A percentile compares a stretch with the other conserved stretches of the same genome.
Conservation (phyloP, 2,888 invertebrate genomes). For the Camptogramma bilineatum region DNA sequence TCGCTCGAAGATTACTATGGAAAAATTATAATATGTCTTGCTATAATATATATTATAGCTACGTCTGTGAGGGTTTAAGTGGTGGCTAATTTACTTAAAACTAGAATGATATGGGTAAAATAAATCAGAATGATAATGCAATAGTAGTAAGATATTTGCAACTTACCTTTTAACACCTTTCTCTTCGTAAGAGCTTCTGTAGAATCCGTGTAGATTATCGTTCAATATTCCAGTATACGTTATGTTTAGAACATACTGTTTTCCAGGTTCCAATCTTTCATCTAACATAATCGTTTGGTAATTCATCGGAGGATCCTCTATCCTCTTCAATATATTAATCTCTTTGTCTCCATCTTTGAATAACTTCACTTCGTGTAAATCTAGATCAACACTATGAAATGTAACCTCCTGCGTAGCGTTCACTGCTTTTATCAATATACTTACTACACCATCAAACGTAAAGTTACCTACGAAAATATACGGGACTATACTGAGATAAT, state of each 20-base stretch:
- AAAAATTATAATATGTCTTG: no score
- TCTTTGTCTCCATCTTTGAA: constrained; percentile 65
- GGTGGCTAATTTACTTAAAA: no score
- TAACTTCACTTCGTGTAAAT: constrained; percentile 86
- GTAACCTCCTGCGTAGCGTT: constrained; percentile 88
- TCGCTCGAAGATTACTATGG: no score
- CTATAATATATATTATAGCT: no score
- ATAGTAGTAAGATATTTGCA: neutral
- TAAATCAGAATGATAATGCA: neutral
- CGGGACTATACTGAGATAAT: constrained; percentile 89
- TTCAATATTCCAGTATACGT: constrained; percentile 90
- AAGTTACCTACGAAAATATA: constrained; percentile 91
- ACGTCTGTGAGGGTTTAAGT: no score
- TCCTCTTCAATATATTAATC: constrained; percentile 66
- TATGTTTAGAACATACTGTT: constrained; percentile 88
- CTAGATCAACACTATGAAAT: constrained; percentile 90
- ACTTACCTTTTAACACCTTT: constrained; percentile 89
- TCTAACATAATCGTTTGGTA: constrained; percentile 89
- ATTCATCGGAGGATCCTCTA: constrained; percentile 87
- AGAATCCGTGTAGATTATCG: constrained; percentile 92
- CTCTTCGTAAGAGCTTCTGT: constrained; percentile 91
- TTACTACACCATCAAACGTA: constrained; percentile 90
- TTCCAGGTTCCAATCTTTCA: constrained; percentile 84
- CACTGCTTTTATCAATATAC: constrained; percentile 86
- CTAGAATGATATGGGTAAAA: no score